phyloP scores from a whole-genome alignment of 2,797 vertebrate species.

The Dromococcyx pavoninus region DNA sequence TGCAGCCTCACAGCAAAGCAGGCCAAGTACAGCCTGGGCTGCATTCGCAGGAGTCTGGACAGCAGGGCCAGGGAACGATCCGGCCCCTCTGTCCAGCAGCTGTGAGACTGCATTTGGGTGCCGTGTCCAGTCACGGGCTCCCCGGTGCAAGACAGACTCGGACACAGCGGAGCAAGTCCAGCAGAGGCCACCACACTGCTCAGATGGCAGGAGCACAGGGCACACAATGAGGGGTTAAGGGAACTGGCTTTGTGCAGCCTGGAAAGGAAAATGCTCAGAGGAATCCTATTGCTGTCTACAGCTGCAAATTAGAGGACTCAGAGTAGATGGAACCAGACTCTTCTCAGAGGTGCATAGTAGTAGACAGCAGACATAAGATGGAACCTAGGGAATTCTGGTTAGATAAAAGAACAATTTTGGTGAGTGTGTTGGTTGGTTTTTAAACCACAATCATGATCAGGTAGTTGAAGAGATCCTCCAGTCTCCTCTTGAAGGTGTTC shows the following conservation, averaged over 20 bases:
- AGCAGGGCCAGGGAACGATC: neutral
- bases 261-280: neutral
- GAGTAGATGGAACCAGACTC: neutral
- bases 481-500: too few species aligned
- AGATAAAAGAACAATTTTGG: too few species aligned
- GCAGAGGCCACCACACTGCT: neutral
- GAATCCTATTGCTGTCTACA: neutral
- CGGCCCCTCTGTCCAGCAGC: neutral
- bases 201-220: neutral
- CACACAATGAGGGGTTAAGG: rapidly evolving
- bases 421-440: too few species aligned
- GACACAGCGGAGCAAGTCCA: neutral
- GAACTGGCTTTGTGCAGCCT: neutral
- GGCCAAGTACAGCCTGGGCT: neutral
- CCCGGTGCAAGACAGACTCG: rapidly evolving
- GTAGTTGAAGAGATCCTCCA: too few species aligned
- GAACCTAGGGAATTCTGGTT: neutral
- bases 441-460: too few species aligned
- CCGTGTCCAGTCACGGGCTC: neutral
- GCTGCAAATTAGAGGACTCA: neutral
- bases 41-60: neutral
- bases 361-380: neutral
- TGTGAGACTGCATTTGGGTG: rapidly evolving
- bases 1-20: rapidly evolving
- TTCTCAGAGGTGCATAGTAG: neutral